phyloP scores from a whole-genome alignment of 2,888 invertebrate genomes.

The Sinotaia quadrata region DNA sequence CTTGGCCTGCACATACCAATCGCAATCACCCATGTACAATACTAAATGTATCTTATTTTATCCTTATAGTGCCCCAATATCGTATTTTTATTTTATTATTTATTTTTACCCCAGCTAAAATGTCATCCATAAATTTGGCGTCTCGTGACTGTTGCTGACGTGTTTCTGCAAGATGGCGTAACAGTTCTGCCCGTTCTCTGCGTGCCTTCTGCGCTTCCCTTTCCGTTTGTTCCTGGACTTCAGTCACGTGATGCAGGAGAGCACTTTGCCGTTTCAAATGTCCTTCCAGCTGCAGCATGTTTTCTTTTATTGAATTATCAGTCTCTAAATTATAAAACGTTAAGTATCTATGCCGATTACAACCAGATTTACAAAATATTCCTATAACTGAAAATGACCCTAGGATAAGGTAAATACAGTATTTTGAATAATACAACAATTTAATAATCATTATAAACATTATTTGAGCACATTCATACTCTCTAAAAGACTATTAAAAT shows the following conservation, averaged over 20 bases:
- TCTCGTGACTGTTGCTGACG: conserved; percentile 24
- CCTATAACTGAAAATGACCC: no score
- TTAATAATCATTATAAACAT: neutral
- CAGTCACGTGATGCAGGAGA: conserved; percentile 12
- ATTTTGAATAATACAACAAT: no score
- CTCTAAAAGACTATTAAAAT: no score
- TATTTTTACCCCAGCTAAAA: conserved; percentile 18
- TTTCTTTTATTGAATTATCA: no score
- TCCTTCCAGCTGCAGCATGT: conserved; percentile 18
- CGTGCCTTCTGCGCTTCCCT: conserved; percentile 21
- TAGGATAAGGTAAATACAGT: no score
- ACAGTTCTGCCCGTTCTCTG: conserved; percentile 3
- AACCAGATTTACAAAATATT: neutral
- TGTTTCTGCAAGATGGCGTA: conserved; percentile 4
- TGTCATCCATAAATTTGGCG: conserved; percentile 14
- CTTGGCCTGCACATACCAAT: no score
- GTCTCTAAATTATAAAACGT: neutral
- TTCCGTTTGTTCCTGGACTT: conserved; percentile 16
- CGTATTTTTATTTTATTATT: neutral
- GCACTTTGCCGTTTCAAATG: conserved; percentile 10
- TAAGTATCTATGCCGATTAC: neutral
- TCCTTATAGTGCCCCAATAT: neutral
- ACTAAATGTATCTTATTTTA: no score
- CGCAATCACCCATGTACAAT: no score
- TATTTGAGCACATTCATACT: no score